Evolutionary conservation across 1,140 invertebrate species (phyloP), one percentile per base, ranked within the genome.

Genomic region (Dinothrombium tinctorium): DNA sequence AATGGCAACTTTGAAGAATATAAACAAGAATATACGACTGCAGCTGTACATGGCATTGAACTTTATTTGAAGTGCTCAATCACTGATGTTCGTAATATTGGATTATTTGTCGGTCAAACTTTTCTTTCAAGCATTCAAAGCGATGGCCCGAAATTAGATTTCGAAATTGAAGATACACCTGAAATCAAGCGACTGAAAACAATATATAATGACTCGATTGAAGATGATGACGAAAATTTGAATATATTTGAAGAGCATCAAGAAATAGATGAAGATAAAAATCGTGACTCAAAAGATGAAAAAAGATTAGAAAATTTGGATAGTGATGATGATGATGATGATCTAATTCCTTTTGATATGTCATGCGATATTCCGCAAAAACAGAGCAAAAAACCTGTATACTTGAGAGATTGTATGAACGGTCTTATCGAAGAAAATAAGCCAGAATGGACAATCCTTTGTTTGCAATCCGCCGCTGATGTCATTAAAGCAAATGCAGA

Each of bases 61-160:
- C 58, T 68, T 42, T 78, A 87, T 61, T 59, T 89, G n/a, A 70
- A 74, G 46, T 70, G 67, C 0, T 57, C 70, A 0, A 59, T 71
- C 21, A 54, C 59, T 12, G 57, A 69, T 33, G 60, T 78, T 6
- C 59, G 77, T 37, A 61, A 59, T 19, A 59, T 80, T 9, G 82
- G 80, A 8, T 86, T 87, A 77, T 65, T 73, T 29, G 70, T 73
- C 0, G 71, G 73, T 0, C 75, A 83, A 51, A 60, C 72, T n/a
- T 51, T 80, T 2, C 59, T 72, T 3, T 66, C 62, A 47, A 60
- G 64, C 29, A 42, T 76, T 5, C 54, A 65, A 14, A 54, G 62
- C 7, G 54, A 61, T 37, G 57, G 53, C 20, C 54, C 61, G 2
- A 48, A 58, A 36, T 62, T 61, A 51, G 54, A 59, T 46, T 56